These are phyloP conservation scores for Theonella swinhoei DNA, from an alignment of 37 sponge, comb jelly and placozoan species.

Conservation along the genomic window DNA sequence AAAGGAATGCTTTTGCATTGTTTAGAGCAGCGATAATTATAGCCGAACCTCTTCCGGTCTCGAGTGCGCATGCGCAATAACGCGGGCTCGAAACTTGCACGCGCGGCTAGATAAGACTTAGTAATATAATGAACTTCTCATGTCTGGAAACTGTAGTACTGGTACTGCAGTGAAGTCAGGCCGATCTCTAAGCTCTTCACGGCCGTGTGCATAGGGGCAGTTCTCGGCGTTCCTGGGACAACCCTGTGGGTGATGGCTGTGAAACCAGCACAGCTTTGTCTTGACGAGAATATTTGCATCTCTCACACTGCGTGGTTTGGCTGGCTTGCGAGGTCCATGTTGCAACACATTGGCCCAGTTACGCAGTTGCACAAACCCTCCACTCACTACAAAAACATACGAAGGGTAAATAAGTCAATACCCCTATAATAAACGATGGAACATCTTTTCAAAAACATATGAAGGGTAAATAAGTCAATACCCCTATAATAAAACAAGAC, in stretches of 20 bases:
- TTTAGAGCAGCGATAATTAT: no score
- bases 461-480: neutral
- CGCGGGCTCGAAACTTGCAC: no score
- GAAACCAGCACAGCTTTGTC: conserved; percentile 91
- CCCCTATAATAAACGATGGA: neutral
- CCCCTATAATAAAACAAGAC: neutral
- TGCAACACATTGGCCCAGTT: conserved; percentile 70
- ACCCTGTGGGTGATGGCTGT: conserved; percentile 84
- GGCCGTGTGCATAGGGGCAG: conserved; percentile 89
- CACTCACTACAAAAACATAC: conserved; percentile 30
- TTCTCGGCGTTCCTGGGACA: conserved; percentile 58
- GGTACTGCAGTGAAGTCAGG: conserved; percentile 27
- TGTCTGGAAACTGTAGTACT: neutral
- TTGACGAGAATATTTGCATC: conserved; percentile 37
- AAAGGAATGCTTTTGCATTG: neutral
- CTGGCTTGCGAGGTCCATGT: neutral
- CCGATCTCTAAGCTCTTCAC: conserved; percentile 57
- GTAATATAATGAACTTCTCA: no score
- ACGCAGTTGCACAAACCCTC: conserved; percentile 65
- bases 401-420: neutral
- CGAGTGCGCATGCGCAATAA: no score
- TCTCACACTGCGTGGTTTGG: neutral
- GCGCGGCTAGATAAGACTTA: no score
- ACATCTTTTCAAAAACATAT: neutral
- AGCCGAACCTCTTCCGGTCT: no score